Evolutionary conservation across 2,113 vertebrate species (phyloP).

Genomic region (Diadophis punctatus): DNA sequence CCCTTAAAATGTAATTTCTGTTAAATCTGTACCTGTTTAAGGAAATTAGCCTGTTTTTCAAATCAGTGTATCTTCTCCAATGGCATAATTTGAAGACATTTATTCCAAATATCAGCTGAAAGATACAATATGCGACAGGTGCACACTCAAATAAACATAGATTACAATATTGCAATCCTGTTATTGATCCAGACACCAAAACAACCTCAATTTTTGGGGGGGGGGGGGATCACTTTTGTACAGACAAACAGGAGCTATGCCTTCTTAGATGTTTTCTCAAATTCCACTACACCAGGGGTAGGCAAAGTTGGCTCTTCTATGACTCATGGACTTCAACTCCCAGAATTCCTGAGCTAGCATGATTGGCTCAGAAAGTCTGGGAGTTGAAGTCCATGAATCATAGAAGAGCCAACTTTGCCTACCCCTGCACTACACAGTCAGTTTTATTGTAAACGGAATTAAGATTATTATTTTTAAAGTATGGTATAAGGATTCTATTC

Average conservation of each 20-base stretch:
- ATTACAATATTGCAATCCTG: background rate
- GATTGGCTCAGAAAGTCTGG: too few species aligned
- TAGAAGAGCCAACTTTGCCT: too few species aligned
- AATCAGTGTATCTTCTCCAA: background rate
- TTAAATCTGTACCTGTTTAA: background rate
- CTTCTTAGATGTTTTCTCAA: too few species aligned
- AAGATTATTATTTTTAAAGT: background rate
- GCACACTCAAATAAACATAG: background rate
- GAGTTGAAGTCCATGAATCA: too few species aligned
- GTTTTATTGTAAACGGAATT: background rate
- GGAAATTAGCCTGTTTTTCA: background rate
- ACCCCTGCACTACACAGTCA: background rate
- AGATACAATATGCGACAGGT: background rate
- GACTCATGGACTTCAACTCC: too few species aligned
- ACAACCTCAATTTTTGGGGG: background rate
- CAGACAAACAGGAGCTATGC: background rate
- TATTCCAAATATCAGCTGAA: background rate
- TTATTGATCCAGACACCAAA: background rate
- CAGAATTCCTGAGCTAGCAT: too few species aligned
- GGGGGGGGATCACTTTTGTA: background rate
- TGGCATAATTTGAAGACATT: background rate
- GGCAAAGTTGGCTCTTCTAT: too few species aligned
- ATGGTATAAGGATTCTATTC: background rate
- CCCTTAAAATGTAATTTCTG: background rate
- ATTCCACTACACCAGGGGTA: too few species aligned